Conservation (phyloP, 2,113 vertebrate species). For the Symphodus melops region DNA sequence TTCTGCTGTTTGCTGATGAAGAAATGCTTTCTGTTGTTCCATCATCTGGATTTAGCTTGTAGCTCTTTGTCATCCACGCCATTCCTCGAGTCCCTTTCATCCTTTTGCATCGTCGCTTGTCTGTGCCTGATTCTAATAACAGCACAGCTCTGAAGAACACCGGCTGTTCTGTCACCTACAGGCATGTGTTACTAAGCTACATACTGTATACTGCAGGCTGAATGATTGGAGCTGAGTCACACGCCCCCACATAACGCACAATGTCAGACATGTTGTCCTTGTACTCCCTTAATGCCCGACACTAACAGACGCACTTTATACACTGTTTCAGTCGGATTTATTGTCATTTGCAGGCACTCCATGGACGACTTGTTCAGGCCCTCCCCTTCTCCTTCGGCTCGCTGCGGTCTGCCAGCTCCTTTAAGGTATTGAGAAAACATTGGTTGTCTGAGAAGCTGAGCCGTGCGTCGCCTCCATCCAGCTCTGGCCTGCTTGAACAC, state of each 20-base stretch:
- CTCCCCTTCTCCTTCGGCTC: conserved; percentile 64
- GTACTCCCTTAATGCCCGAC: background rate
- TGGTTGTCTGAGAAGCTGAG: background rate
- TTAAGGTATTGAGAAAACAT: conserved; percentile 77
- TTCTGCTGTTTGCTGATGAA: background rate
- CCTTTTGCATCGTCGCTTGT: background rate
- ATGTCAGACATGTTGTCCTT: background rate
- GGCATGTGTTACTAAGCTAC: background rate
- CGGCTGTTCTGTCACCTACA: conserved; percentile 2
- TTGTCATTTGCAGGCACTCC: conserved; percentile 68
- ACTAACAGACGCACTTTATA: background rate
- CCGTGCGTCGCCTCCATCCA: background rate
- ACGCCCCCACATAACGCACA: background rate
- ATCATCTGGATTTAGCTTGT: background rate
- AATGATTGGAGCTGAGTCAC: conserved; percentile 10
- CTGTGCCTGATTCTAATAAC: conserved; percentile 5
- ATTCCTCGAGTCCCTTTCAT: background rate
- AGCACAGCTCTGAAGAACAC: background rate
- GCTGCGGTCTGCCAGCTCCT: conserved; percentile 78
- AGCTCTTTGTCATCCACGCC: background rate
- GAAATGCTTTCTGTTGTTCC: background rate
- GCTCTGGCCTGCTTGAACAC: background rate
- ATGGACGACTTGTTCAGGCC: conserved; percentile 66
- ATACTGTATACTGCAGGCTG: background rate
- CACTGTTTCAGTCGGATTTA: background rate